Percentiles rank a stretch among this genome's conserved stretches.
phyloP scores from a whole-genome alignment of 2,113 vertebrate species.

The Puffinus mauretanicus region DNA sequence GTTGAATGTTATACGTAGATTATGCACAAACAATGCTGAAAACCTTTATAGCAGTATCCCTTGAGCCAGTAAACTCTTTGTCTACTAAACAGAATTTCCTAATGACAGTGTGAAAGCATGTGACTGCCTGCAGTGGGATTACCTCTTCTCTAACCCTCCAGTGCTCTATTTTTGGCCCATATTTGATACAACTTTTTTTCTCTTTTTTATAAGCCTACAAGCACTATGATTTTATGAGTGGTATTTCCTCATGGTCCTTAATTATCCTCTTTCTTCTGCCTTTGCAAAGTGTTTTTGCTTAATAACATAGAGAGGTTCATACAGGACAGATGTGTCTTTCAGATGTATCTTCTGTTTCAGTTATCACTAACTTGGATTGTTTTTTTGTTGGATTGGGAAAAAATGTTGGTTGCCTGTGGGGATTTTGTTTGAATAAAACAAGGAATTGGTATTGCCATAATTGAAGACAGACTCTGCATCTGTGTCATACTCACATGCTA shows the following conservation, averaged over 20 bases:
- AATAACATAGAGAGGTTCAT: background rate
- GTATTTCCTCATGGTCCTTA: background rate
- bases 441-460: background rate
- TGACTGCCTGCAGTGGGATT: background rate
- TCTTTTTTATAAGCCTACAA: background rate
- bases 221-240: background rate
- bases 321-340: background rate
- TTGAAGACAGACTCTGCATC: background rate
- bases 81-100: slow-evolving; percentile 40
- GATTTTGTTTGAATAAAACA: background rate
- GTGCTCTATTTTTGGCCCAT: background rate
- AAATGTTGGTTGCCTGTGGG: background rate
- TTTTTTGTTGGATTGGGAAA: background rate
- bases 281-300: background rate
- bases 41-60: slow-evolving; percentile 14
- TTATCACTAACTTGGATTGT: background rate
- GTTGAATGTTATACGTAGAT: slow-evolving; percentile 52
- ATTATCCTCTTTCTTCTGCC: background rate
- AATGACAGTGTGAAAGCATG: background rate
- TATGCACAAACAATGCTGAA: slow-evolving; percentile 61
- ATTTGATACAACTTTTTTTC: background rate
- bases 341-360: background rate
- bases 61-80: slow-evolving; percentile 35
- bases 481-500: background rate
- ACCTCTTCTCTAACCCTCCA: background rate